Evolutionary conservation across 2,797 vertebrate genomes (phyloP).

Genomic region (Botia kubotai): DNA sequence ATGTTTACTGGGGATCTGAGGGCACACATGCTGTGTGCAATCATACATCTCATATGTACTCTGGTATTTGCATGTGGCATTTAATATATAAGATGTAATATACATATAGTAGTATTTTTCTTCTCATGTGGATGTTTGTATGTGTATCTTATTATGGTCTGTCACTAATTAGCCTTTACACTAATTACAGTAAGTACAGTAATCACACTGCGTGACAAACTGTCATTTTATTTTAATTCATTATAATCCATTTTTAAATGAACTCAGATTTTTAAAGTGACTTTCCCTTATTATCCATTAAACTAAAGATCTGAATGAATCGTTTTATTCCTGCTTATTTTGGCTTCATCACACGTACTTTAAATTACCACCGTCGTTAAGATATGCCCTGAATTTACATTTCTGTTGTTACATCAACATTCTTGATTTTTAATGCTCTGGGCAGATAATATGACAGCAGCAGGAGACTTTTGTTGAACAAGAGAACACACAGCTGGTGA

Average conservation of each 20-base stretch:
- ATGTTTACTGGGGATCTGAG: slow-evolving; percentile 66
- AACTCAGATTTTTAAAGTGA: no score
- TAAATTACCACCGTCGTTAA: not conserved
- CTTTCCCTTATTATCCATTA: no score
- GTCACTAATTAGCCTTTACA: no score
- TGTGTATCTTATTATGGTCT: no score
- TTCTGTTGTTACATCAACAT: not conserved
- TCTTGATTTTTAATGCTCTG: not conserved
- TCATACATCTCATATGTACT: slow-evolving; percentile 70
- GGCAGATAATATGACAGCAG: not conserved
- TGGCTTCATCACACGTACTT: no score
- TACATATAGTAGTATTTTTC: no score
- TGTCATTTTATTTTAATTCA: no score
- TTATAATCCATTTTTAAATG: no score
- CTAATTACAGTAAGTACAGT: no score
- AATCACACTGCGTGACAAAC: no score
- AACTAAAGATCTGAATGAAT: not conserved
- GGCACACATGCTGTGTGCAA: slow-evolving; percentile 66
- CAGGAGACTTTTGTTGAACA: not conserved
- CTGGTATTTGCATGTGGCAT: not conserved
- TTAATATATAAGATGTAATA: no score
- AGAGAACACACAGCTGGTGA: not conserved
- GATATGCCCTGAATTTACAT: not conserved
- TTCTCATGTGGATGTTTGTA: no score
- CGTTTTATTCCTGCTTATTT: not conserved